phyloP scores from a whole-genome alignment of 1,140 invertebrate species.

The Calosoma granatense region DNA sequence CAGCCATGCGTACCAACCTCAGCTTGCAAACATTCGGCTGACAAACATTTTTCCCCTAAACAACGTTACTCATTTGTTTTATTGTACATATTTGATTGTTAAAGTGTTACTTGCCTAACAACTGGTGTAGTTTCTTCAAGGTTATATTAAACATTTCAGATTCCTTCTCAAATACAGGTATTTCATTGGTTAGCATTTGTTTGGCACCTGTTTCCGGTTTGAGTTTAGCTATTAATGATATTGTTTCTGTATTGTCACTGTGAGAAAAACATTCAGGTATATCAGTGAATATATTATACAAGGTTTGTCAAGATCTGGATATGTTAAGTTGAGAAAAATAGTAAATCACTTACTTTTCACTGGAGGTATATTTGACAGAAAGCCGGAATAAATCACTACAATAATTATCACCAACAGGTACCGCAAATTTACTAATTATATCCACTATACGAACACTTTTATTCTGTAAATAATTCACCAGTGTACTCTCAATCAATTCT shows the following conservation, averaged over 20 bases:
- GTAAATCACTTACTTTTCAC: neutral
- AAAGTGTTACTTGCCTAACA: neutral
- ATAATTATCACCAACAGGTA: slow-evolving; percentile 1
- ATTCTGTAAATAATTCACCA: neutral
- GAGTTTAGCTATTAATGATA: neutral
- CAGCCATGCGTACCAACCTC: neutral
- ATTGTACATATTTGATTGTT: neutral
- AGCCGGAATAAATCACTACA: neutral
- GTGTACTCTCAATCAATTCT: neutral
- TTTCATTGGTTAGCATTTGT: neutral
- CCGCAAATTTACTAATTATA: slow-evolving; percentile 1
- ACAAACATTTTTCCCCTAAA: neutral
- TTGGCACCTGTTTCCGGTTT: neutral
- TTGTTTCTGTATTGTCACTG: neutral
- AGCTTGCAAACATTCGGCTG: neutral
- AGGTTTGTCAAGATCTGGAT: too few species aligned
- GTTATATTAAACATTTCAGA: neutral
- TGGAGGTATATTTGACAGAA: neutral
- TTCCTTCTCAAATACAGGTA: neutral
- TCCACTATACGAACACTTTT: neutral
- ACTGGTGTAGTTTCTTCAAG: neutral
- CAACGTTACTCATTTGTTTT: neutral
- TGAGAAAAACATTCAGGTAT: neutral
- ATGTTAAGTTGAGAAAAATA: too few species aligned
- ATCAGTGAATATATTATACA: too few species aligned